phyloP scores from a whole-genome alignment of 2,797 vertebrate genomes.

The Pelochelys cantorii region DNA sequence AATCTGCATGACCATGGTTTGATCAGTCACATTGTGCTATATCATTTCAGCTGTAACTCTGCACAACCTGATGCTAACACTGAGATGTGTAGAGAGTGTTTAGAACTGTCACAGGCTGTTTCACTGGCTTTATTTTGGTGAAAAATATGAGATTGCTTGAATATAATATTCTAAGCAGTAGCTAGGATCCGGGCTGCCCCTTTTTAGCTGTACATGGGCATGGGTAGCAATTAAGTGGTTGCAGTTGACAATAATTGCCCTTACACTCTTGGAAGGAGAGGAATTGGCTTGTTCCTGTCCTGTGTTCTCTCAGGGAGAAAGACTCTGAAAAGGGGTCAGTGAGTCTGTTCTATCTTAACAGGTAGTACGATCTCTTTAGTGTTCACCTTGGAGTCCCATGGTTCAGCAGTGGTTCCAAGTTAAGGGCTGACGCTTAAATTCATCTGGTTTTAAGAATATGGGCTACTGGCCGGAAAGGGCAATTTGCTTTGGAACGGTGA shows the following conservation, averaged over 20 bases:
- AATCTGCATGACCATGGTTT: neutral
- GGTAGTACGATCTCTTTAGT: neutral
- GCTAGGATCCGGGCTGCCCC: neutral
- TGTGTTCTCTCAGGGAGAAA: neutral
- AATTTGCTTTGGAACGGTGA: neutral
- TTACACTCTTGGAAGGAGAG: neutral
- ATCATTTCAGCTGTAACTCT: neutral
- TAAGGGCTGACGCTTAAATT: neutral
- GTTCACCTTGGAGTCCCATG: neutral
- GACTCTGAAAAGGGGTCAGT: neutral
- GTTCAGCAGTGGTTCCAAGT: neutral
- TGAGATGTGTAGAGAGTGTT: neutral
- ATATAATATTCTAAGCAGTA: neutral
- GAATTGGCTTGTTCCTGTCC: neutral
- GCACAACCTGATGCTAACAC: neutral
- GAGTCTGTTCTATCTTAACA: neutral
- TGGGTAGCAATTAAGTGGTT: neutral
- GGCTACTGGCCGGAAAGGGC: neutral
- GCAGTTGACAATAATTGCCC: neutral
- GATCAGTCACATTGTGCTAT: neutral
- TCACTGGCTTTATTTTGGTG: conserved; percentile 9
- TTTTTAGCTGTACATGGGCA: neutral
- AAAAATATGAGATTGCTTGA: conserved; percentile 9
- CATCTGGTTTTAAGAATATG: neutral
- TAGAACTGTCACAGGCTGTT: neutral